These are phyloP conservation scores for Sarotherodon lohbergeri DNA, from an alignment of 2,113 vertebrate genomes.

Conservation along the genomic window DNA sequence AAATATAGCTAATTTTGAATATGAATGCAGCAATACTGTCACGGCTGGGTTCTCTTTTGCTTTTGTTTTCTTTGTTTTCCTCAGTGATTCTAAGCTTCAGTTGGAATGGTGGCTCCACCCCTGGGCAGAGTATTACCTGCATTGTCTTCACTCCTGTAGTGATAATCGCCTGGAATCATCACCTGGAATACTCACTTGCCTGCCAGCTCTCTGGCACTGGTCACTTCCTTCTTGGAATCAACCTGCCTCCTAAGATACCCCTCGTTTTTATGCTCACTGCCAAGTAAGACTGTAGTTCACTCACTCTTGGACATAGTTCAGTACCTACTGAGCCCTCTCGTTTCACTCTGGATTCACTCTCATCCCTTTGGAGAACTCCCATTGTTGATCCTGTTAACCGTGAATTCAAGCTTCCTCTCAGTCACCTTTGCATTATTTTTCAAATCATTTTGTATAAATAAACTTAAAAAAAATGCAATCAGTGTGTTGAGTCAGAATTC, in stretches of 20 bases:
- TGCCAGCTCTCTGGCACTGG: background rate
- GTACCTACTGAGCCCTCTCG: background rate
- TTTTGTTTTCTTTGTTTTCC: background rate
- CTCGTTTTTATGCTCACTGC: background rate
- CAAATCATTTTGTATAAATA: background rate
- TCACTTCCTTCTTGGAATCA: background rate
- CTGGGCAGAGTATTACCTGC: background rate
- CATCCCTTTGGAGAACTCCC: background rate
- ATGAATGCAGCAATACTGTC: background rate
- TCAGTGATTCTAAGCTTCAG: background rate
- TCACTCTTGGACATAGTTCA: background rate
- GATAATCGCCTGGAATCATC: background rate
- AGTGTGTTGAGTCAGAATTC: too few relatives aligned
- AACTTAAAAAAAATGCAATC: background rate
- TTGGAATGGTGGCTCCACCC: background rate
- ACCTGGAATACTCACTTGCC: background rate
- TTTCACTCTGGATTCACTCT: background rate
- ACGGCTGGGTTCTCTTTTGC: background rate
- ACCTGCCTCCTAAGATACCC: background rate
- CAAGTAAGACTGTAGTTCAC: background rate
- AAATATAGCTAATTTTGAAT: background rate
- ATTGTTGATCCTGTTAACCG: background rate
- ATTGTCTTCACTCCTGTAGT: background rate
- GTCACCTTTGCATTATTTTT: background rate
- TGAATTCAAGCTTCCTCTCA: background rate